phyloP scores from a whole-genome alignment of 2,888 invertebrate genomes.

The Latrodectus hesperus region DNA sequence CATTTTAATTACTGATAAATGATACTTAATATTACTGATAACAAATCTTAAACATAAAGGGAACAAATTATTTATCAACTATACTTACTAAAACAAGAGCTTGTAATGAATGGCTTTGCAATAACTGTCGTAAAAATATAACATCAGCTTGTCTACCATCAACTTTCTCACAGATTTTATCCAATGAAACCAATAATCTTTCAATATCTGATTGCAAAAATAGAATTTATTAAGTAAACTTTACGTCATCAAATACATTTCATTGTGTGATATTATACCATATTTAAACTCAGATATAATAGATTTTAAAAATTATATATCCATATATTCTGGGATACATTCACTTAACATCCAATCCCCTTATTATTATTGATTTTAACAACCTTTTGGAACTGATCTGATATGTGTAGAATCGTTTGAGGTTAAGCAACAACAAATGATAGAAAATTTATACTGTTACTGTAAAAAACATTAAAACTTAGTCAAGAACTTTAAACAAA shows the following conservation, averaged over 20 bases:
- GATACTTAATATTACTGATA: too few relatives aligned
- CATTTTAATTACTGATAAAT: too few relatives aligned
- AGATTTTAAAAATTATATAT: neutral
- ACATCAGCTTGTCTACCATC: conserved; percentile 87
- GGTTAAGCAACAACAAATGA: too few relatives aligned
- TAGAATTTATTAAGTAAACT: neutral
- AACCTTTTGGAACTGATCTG: too few relatives aligned
- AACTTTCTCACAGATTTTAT: conserved; percentile 83
- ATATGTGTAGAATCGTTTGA: too few relatives aligned
- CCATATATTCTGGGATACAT: neutral
- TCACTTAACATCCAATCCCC: too few relatives aligned
- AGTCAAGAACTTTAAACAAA: too few relatives aligned
- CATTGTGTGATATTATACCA: neutral
- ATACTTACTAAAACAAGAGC: conserved; percentile 80
- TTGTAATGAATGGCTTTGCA: conserved; percentile 90
- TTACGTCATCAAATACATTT: neutral
- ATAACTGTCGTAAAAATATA: conserved; percentile 86
- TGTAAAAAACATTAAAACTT: too few relatives aligned
- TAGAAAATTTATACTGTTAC: too few relatives aligned
- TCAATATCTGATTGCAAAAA: conserved; percentile 81
- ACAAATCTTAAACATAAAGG: too few relatives aligned
- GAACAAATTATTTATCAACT: neutral
- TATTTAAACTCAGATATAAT: neutral
- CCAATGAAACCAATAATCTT: conserved; percentile 86
- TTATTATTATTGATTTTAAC: too few relatives aligned